Conservation (phyloP, 2,113 vertebrate species). For the Atlantisia rogersi region DNA sequence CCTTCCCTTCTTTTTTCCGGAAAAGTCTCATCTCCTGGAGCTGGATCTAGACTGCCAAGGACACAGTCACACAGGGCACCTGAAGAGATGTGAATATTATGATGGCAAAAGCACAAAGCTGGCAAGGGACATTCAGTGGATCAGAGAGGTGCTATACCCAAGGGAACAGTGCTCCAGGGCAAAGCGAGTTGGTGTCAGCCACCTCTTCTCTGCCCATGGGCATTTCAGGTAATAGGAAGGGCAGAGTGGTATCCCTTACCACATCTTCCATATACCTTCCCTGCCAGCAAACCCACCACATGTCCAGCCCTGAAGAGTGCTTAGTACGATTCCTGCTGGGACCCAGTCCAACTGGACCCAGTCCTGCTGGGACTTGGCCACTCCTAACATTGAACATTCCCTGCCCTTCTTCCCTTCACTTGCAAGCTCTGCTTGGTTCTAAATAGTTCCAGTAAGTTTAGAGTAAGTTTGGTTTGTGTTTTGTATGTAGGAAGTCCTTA, state of each 20-base stretch:
- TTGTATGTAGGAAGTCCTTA: background rate
- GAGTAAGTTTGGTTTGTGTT: background rate
- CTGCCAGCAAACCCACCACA: background rate
- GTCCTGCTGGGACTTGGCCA: background rate
- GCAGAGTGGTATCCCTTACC: background rate
- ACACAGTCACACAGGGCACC: fast-evolving
- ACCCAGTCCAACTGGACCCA: background rate
- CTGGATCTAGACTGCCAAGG: background rate
- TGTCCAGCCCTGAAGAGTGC: background rate
- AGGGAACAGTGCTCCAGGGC: background rate
- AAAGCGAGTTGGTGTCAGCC: fast-evolving
- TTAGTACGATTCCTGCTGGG: background rate
- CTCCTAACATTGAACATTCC: background rate
- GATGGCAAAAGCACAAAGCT: background rate
- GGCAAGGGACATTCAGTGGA: background rate
- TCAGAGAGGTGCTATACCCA: background rate
- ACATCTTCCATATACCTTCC: background rate
- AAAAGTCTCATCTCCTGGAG: background rate
- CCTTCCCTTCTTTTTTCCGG: background rate
- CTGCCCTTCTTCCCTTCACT: background rate
- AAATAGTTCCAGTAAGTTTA: background rate
- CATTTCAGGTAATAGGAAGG: background rate
- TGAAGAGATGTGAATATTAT: background rate
- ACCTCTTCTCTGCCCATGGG: background rate
- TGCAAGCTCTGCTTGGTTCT: background rate